These are phyloP conservation scores for Chaetoderma sp. DNA, from an alignment of 2,888 invertebrate species.

Conservation along the genomic window DNA sequence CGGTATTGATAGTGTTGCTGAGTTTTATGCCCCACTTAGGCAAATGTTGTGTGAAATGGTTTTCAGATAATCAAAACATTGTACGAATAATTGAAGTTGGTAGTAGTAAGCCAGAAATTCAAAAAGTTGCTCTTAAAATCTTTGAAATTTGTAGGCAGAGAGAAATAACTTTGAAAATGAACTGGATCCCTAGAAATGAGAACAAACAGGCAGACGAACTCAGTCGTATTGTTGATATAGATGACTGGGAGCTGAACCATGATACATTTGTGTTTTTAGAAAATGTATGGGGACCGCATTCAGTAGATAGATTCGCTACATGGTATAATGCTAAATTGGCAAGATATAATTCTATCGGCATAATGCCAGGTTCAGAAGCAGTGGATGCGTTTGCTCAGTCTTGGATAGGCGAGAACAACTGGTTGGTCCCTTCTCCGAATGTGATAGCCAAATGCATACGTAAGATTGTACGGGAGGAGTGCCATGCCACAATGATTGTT, in stretches of 20 bases:
- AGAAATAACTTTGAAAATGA: neutral
- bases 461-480: too few relatives aligned
- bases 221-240: slow-evolving; percentile 5
- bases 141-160: neutral
- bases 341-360: slow-evolving; percentile 10
- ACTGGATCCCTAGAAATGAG: slow-evolving; percentile 12
- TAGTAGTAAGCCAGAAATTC: slow-evolving; percentile 11
- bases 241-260: slow-evolving; percentile 5
- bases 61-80: slow-evolving; percentile 14
- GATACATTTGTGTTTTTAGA: neutral
- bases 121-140: neutral
- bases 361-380: neutral
- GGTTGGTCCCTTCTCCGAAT: slow-evolving; percentile 23
- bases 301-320: slow-evolving; percentile 12
- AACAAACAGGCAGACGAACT: slow-evolving; percentile 11
- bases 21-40: neutral
- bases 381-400: slow-evolving; percentile 13
- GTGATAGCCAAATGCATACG: too few relatives aligned
- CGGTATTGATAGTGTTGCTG: neutral
- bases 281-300: slow-evolving; percentile 8
- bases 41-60: neutral
- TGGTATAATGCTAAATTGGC: slow-evolving; percentile 12
- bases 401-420: slow-evolving; percentile 8
- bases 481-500: too few relatives aligned
- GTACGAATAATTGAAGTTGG: slow-evolving; percentile 7